These are phyloP conservation scores for Leptopilina syphax DNA, from an alignment of 2,888 invertebrate genomes.

Conservation along the genomic window DNA sequence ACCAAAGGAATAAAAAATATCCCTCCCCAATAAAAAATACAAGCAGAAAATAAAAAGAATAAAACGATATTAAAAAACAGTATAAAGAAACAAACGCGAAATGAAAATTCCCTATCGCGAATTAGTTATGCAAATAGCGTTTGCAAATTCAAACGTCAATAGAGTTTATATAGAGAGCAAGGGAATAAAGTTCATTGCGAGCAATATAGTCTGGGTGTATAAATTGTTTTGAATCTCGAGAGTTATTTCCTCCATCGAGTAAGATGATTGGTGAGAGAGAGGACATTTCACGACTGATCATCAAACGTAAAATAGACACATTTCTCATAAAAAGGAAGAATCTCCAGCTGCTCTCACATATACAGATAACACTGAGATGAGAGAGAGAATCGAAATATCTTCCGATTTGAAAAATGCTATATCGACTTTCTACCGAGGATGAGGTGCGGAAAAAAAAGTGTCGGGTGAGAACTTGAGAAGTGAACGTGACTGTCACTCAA, in stretches of 20 bases:
- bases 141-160: constrained; percentile 5
- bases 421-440: constrained; percentile 12
- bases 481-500: constrained; percentile 15
- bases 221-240: constrained; percentile 16
- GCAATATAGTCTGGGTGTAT: neutral
- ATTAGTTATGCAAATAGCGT: neutral
- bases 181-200: neutral
- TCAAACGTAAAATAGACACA: constrained; percentile 22
- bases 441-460: neutral
- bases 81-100: too few relatives aligned
- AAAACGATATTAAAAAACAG: too few relatives aligned
- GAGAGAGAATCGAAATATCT: constrained; percentile 7
- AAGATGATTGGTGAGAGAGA: constrained; percentile 15
- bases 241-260: constrained; percentile 19
- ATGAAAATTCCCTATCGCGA: neutral
- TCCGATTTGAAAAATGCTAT: constrained; percentile 3
- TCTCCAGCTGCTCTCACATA: neutral
- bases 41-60: too few relatives aligned
- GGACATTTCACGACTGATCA: constrained; percentile 34
- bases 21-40: too few relatives aligned
- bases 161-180: constrained; percentile 4
- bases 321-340: constrained; percentile 9
- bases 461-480: neutral
- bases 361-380: neutral
- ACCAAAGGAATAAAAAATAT: too few relatives aligned